Conservation (phyloP, 2,888 invertebrate species). For the Idaea dimidiata region DNA sequence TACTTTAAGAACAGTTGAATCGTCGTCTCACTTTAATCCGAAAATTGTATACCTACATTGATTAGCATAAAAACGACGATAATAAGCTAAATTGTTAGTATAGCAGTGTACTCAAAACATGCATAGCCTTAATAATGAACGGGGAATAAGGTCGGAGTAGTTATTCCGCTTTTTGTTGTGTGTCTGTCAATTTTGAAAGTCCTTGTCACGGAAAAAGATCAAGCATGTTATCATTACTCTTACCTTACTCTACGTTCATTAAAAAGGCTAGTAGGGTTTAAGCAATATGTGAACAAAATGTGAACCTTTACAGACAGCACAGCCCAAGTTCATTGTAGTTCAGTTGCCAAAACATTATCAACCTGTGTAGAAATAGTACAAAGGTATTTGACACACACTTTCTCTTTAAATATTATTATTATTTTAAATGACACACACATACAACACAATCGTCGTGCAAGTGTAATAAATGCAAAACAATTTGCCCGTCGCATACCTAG, state of each 20-base stretch:
- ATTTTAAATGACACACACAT: not conserved
- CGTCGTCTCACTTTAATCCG: not conserved
- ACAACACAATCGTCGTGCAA: not conserved
- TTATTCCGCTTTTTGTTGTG: no score
- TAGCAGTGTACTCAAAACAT: conserved; percentile 35
- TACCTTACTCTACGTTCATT: no score
- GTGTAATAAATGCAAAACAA: not conserved
- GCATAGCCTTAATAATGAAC: no score
- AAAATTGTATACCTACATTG: not conserved
- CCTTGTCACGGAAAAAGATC: no score
- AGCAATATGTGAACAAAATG: conserved; percentile 45
- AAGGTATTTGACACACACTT: conserved; percentile 9
- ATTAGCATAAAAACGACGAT: not conserved
- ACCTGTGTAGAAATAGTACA: conserved; percentile 38
- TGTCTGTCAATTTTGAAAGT: no score
- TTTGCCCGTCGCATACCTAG: not conserved
- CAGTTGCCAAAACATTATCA: conserved; percentile 40
- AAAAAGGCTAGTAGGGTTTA: no score
- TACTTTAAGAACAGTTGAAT: not conserved
- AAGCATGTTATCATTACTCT: no score
- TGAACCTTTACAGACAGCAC: conserved; percentile 41
- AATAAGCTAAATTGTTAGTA: conserved; percentile 12
- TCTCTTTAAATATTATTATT: not conserved
- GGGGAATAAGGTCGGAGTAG: no score
- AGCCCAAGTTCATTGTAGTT: conserved; percentile 36